These are phyloP conservation scores for Aphidius gifuensis DNA, from an alignment of 1,140 invertebrate genomes.

Conservation along the genomic window DNA sequence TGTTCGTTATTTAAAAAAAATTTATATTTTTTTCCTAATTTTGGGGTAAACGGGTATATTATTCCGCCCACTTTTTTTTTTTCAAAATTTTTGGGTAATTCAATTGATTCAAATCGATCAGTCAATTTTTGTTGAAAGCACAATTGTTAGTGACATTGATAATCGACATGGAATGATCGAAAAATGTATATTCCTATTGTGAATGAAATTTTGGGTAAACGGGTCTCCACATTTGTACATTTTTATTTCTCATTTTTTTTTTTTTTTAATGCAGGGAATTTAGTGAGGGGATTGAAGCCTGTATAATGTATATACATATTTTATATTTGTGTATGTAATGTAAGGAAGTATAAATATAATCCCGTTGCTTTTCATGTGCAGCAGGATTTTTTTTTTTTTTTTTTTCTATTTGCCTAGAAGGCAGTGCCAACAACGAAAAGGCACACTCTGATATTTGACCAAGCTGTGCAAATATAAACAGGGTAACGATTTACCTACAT, in stretches of 20 bases:
- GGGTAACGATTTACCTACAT: constrained; percentile 25
- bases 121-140: neutral
- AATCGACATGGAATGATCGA: no score
- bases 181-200: no score
- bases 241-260: no score
- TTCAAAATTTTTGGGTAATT: constrained; percentile 5
- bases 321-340: neutral
- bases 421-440: constrained; percentile 35
- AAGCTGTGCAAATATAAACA: constrained; percentile 52
- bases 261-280: constrained; percentile 1
- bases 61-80: constrained; percentile 46
- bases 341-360: constrained; percentile 2
- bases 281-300: neutral
- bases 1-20: constrained; percentile 19
- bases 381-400: neutral
- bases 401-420: constrained; percentile 32
- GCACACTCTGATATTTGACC: constrained; percentile 52
- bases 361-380: neutral
- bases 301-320: neutral
- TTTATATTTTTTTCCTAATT: constrained; percentile 33
- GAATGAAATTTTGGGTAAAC: no score
- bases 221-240: no score
- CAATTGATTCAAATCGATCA: constrained; percentile 8
- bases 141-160: no score
- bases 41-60: constrained; percentile 42